phyloP scores from a whole-genome alignment of 2,113 vertebrate species.

The Gnathonemus echidnorhynchus region DNA sequence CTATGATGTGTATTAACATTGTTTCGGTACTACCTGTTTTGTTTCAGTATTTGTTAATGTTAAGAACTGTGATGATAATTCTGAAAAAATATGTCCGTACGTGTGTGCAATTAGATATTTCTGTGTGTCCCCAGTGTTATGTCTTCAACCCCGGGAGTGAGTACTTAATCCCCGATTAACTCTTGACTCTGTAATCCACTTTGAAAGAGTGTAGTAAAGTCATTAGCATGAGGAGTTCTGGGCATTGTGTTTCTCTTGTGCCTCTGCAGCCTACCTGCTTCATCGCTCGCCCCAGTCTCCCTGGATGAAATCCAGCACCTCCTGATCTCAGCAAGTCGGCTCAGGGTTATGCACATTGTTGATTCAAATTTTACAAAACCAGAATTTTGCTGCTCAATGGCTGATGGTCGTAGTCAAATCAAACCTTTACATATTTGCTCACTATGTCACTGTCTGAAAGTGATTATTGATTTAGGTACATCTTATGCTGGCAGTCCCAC shows the following conservation, averaged over 20 bases:
- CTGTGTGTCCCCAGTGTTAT: background rate
- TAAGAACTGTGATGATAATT: background rate
- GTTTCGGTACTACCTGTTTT: background rate
- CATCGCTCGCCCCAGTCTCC: background rate
- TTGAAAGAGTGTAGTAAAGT: constrained; percentile 7
- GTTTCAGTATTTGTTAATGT: background rate
- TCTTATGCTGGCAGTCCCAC: background rate
- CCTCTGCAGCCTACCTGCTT: background rate
- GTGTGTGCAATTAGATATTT: background rate
- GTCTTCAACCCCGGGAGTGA: background rate
- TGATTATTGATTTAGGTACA: background rate
- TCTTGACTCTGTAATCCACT: background rate
- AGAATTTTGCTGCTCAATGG: background rate
- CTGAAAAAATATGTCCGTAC: background rate
- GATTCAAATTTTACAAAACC: background rate
- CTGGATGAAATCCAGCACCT: background rate
- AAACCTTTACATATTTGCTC: background rate
- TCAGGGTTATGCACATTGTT: background rate
- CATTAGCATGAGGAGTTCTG: background rate
- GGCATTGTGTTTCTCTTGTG: too few species aligned
- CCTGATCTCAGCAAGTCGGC: background rate
- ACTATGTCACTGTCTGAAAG: background rate
- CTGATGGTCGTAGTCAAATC: background rate
- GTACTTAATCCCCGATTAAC: background rate
- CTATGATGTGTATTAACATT: background rate